Evolutionary conservation across 2,797 vertebrate genomes (phyloP).

Genomic region (Rhabdophis nuchalis): DNA sequence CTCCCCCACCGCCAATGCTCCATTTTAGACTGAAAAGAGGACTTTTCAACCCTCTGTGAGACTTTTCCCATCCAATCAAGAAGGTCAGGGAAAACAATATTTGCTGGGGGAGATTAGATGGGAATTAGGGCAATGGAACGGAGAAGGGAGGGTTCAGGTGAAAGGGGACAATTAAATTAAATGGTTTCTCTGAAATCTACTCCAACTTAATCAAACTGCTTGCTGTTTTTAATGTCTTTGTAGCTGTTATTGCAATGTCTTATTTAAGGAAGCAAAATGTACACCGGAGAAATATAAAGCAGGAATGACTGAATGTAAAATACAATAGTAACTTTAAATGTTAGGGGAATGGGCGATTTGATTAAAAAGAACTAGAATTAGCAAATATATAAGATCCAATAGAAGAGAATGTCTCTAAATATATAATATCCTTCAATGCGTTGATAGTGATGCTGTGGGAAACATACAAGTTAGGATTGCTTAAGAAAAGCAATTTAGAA

Average conservation of each 20-base stretch:
- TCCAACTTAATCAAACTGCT: neutral
- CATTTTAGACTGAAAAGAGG: neutral
- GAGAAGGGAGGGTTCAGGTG: neutral
- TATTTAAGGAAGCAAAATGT: neutral
- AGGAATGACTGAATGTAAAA: neutral
- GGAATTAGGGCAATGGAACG: neutral
- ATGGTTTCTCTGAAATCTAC: neutral
- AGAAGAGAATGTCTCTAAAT: neutral
- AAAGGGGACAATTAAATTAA: neutral
- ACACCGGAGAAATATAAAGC: neutral
- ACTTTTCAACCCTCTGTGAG: neutral
- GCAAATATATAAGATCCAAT: neutral
- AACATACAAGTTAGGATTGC: neutral
- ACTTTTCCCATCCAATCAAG: neutral
- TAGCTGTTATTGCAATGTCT: neutral
- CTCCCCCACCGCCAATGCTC: rapidly evolving
- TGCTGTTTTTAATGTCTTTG: neutral
- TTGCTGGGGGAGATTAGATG: neutral
- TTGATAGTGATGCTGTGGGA: neutral
- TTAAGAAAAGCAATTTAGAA: neutral
- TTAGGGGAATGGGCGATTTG: neutral
- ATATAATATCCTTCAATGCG: neutral
- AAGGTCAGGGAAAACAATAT: neutral
- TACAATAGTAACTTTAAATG: neutral
- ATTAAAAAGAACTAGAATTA: neutral